Conservation (phyloP, 2,113 vertebrate species). For the Pitta sordida region DNA sequence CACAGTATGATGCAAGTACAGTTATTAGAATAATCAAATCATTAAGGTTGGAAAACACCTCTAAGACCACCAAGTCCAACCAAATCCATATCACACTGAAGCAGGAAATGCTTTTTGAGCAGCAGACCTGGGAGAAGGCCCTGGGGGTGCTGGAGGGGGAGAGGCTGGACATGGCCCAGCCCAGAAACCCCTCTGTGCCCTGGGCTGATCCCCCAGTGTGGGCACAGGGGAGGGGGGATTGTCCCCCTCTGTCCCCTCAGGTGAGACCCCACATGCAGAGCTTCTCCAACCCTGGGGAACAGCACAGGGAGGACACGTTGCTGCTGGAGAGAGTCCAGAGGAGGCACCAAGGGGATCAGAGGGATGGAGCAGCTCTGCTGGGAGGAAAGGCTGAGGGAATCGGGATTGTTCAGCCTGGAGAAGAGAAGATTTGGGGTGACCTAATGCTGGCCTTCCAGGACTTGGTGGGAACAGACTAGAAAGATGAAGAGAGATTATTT, state of each 20-base stretch:
- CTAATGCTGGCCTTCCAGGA: neutral
- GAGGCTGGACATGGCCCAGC: neutral
- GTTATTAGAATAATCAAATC: neutral
- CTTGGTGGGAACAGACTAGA: too few species aligned
- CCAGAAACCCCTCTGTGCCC: neutral
- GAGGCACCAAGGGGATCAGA: neutral
- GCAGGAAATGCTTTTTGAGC: too few species aligned
- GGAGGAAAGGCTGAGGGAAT: neutral
- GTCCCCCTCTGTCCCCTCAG: neutral
- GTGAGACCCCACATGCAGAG: neutral
- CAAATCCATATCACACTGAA: neutral
- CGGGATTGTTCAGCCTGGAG: neutral
- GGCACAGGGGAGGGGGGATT: neutral
- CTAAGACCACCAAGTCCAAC: neutral
- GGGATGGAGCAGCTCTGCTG: neutral
- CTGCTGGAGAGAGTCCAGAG: neutral
- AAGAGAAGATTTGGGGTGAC: neutral
- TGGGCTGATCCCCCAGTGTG: neutral
- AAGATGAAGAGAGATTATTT: neutral
- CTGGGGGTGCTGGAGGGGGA: neutral
- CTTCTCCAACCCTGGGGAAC: neutral
- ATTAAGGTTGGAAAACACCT: neutral
- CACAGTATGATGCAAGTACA: too few species aligned
- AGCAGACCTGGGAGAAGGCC: neutral
- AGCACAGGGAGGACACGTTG: neutral